Conservation (phyloP, 1,140 invertebrate genomes). For the Pachypsylla venusta region DNA sequence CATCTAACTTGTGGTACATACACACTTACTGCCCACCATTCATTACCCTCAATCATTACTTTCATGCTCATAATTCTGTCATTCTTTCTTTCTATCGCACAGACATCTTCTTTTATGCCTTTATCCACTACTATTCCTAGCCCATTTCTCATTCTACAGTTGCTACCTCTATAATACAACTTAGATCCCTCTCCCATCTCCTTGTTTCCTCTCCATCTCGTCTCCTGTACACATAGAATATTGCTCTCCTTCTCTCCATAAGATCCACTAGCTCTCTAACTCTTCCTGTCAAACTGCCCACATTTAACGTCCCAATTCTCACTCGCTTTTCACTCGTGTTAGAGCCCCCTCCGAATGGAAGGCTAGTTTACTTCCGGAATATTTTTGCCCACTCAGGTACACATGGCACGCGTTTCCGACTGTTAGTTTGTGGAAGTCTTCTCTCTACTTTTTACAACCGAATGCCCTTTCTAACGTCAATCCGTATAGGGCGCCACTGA, state of each 20-base stretch:
- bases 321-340: too few relatives aligned
- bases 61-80: conserved; percentile 3
- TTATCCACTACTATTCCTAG: background rate
- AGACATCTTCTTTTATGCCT: background rate
- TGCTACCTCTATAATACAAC: background rate
- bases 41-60: background rate
- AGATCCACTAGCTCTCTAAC: background rate
- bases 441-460: too few relatives aligned
- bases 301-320: background rate
- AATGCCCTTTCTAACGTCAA: too few relatives aligned
- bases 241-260: too few relatives aligned
- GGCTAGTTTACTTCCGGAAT: too few relatives aligned
- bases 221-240: conserved; percentile 2
- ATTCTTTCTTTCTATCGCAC: background rate
- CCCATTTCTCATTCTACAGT: background rate
- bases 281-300: background rate
- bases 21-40: background rate
- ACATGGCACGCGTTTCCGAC: too few relatives aligned
- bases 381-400: too few relatives aligned
- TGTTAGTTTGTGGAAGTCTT: too few relatives aligned
- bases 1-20: background rate
- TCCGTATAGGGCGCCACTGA: too few relatives aligned
- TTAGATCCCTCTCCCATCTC: background rate
- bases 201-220: conserved; percentile 1
- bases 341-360: too few relatives aligned